Evolutionary conservation across 2,888 invertebrate genomes (phyloP).

Genomic region (Netelia melanura): DNA sequence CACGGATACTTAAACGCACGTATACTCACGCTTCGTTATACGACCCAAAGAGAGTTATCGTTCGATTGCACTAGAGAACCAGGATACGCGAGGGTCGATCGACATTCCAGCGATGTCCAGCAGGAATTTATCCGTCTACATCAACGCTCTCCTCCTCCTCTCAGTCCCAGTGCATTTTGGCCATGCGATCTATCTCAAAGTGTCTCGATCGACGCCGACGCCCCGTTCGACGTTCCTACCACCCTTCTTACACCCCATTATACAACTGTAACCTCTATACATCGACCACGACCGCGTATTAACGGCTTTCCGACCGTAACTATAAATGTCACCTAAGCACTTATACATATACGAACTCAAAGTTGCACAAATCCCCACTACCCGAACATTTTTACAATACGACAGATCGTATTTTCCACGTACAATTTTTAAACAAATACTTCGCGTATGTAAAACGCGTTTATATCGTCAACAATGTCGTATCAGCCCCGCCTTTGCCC

Average conservation of each 20-base stretch:
- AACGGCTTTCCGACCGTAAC: constrained; percentile 36
- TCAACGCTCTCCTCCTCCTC: constrained; percentile 21
- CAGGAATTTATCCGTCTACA: constrained; percentile 52
- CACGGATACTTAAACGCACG: neutral
- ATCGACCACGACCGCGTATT: constrained; percentile 4
- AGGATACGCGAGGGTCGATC: constrained; percentile 63
- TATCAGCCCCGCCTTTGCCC: constrained; percentile 75
- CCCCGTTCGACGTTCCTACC: constrained; percentile 46
- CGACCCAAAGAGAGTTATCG: constrained; percentile 43
- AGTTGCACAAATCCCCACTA: constrained; percentile 56
- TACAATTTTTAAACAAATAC: constrained; percentile 29
- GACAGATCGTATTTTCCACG: constrained; percentile 51
- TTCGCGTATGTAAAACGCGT: constrained; percentile 30
- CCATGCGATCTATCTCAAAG: constrained; percentile 40
- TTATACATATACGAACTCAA: constrained; percentile 15
- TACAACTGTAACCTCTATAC: constrained; percentile 1
- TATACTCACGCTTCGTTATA: constrained; percentile 5
- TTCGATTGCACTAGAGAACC: constrained; percentile 51
- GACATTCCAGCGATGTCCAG: constrained; percentile 58
- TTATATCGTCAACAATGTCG: constrained; percentile 55
- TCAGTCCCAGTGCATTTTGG: constrained; percentile 36
- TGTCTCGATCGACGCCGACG: constrained; percentile 51
- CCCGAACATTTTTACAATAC: constrained; percentile 24
- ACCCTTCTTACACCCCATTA: constrained; percentile 41
- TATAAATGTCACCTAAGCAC: constrained; percentile 60